phyloP scores from a whole-genome alignment of 2,797 vertebrate genomes.

The Threskiornis aethiopicus region DNA sequence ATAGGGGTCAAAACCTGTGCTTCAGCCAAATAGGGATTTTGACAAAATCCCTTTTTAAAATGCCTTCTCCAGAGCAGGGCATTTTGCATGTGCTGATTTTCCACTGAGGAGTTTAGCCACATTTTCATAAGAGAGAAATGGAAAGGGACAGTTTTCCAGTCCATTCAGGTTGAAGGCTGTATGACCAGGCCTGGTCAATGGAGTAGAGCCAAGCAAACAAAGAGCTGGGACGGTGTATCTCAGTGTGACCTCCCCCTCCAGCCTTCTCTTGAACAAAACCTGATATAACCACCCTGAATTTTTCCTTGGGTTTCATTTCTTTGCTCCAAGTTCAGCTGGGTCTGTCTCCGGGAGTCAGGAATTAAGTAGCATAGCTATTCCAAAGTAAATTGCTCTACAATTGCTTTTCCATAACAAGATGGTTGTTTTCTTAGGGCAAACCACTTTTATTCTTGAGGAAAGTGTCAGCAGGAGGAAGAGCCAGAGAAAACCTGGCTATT shows the following conservation, averaged over 20 bases:
- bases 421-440: constrained; percentile 15
- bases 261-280: background rate
- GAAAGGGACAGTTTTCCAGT: background rate
- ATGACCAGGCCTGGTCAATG: background rate
- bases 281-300: background rate
- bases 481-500: background rate
- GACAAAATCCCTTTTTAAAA: background rate
- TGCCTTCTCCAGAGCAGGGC: background rate
- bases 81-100: background rate
- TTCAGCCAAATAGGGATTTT: background rate
- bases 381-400: constrained; percentile 1
- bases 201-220: background rate
- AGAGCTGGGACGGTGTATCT: background rate
- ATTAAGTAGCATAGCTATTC: background rate
- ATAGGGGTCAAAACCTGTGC: background rate
- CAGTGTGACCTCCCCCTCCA: background rate
- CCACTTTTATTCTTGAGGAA: background rate
- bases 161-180: background rate
- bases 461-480: background rate
- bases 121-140: background rate
- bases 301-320: background rate
- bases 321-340: background rate
- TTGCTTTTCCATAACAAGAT: constrained; percentile 14
- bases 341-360: background rate
- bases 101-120: background rate